These are phyloP conservation scores for Sturnira hondurensis DNA, from an alignment of 2,113 vertebrate species.

Conservation along the genomic window DNA sequence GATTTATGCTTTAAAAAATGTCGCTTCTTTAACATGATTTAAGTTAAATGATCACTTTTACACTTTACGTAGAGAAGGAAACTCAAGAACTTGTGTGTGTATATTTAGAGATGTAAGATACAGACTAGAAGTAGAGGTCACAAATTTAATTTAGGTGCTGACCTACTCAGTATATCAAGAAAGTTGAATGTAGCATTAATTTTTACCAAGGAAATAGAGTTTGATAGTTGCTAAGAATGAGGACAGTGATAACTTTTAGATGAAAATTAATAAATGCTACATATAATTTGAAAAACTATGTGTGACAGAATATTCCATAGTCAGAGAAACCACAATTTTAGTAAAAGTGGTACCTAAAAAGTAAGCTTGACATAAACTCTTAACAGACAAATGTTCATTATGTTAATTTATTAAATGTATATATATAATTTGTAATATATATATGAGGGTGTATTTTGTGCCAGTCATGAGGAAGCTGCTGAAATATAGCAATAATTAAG, in stretches of 20 bases:
- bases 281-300: neutral
- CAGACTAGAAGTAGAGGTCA: neutral
- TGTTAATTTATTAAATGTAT: neutral
- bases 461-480: neutral
- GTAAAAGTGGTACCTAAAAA: neutral
- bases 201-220: neutral
- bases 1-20: neutral
- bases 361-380: neutral
- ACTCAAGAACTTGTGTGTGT: neutral
- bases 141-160: neutral
- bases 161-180: neutral
- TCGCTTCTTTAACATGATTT: neutral
- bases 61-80: neutral
- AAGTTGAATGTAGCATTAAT: neutral
- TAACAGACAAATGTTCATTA: neutral
- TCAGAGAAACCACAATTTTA: neutral
- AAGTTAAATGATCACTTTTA: neutral
- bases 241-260: neutral
- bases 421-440: neutral
- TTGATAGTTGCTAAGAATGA: neutral
- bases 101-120: neutral
- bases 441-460: neutral
- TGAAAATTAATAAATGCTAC: neutral
- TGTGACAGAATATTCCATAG: neutral
- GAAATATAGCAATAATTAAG: neutral